A percentile compares a stretch with the other conserved stretches of the same genome.
Evolutionary conservation across 2,113 vertebrate genomes (phyloP).

Genomic region (Urocynchramus pylzowi): DNA sequence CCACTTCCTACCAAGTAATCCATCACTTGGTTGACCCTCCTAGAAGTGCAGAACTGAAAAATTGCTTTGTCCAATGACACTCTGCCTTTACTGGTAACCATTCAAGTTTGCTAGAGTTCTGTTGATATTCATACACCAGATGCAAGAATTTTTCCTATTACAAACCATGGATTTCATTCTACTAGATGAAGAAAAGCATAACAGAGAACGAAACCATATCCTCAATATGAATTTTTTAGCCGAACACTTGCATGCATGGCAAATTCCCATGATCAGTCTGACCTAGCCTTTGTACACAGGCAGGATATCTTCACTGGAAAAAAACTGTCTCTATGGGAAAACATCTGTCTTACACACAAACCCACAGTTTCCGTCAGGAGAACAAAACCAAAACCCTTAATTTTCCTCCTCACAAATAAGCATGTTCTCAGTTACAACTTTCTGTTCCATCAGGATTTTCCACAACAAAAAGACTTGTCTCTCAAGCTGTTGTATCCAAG

Average conservation of each 20-base stretch:
- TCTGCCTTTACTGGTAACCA: background rate
- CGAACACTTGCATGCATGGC: background rate
- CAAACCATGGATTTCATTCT: background rate
- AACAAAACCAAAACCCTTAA: background rate
- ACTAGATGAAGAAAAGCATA: background rate
- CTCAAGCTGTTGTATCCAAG: background rate
- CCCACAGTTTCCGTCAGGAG: background rate
- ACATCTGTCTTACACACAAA: background rate
- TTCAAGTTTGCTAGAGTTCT: background rate
- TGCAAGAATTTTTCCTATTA: background rate
- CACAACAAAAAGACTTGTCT: background rate
- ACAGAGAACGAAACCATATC: background rate
- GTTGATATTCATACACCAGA: background rate
- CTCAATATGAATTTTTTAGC: background rate
- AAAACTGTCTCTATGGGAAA: background rate
- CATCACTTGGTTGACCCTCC: background rate
- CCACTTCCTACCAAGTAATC: background rate
- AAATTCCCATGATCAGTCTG: background rate
- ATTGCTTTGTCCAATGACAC: background rate
- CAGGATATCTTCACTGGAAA: background rate
- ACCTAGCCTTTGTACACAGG: background rate
- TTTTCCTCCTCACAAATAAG: background rate
- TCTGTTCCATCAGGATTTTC: background rate
- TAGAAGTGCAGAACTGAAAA: background rate
- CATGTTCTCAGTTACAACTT: background rate